Evolutionary conservation across 2,113 vertebrate genomes (phyloP).

Genomic region (Suricata suricatta): DNA sequence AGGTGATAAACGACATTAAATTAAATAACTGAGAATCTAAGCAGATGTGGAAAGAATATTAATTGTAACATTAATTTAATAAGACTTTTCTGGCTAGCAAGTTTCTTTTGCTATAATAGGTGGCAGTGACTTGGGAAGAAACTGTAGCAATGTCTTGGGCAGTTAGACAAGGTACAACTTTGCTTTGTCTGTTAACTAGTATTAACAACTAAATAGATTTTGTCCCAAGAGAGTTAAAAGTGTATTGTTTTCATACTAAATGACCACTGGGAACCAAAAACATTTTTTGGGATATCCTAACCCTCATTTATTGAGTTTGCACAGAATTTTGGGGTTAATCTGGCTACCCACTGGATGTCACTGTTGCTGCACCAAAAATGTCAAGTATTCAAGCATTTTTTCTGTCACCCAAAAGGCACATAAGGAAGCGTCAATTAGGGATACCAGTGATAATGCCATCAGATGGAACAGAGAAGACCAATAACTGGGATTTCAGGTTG

Average conservation of each 20-base stretch:
- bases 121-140: slow-evolving; percentile 27
- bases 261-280: background rate
- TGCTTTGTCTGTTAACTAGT: slow-evolving; percentile 38
- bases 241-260: slow-evolving; percentile 22
- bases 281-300: slow-evolving; percentile 39
- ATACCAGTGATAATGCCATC: slow-evolving; percentile 51
- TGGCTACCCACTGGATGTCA: slow-evolving; percentile 89
- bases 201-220: slow-evolving; percentile 12
- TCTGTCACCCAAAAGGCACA: slow-evolving; percentile 71
- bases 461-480: slow-evolving; percentile 61
- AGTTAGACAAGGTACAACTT: background rate
- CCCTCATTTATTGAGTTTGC: slow-evolving; percentile 46
- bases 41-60: slow-evolving; percentile 24
- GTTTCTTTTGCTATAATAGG: background rate
- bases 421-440: slow-evolving; percentile 61
- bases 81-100: background rate
- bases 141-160: background rate
- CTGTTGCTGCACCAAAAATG: slow-evolving; percentile 78
- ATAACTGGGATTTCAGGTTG: slow-evolving; percentile 50
- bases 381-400: slow-evolving; percentile 71
- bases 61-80: slow-evolving; percentile 25
- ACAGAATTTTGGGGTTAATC: slow-evolving; percentile 81
- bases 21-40: slow-evolving; percentile 40
- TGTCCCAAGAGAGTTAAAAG: slow-evolving; percentile 41
- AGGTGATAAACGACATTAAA: background rate